Base-by-base conservation (phyloP, 2,797 vertebrate genomes). In the Iguana delicatissima region DNA sequence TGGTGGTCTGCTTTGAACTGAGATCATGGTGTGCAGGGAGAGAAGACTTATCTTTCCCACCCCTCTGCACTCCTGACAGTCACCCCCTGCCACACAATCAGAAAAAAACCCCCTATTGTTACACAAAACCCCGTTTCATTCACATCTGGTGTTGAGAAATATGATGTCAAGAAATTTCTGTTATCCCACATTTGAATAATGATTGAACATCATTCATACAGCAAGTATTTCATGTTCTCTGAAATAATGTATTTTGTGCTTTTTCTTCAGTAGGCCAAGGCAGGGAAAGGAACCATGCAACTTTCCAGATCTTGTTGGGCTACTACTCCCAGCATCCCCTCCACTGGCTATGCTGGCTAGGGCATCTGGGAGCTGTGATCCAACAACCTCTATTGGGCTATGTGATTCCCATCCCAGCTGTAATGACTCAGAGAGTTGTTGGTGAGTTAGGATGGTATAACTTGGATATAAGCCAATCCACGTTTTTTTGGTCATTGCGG, bases 221-320 rank as follows among this genome's bases (percentile, higher is more conserved):
- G 67, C 26, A 69, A 8, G 72, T 32, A 38, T 76, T 57, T 67
- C 7, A 8, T 89, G 83, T 0, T 3, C 76, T 91, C 87, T 67
- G 88, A 0, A 3, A 32, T 16, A 46, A 4, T 87, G 29, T 46
- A 10, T 0, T 0, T 73, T 18, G 14, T 62, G 24, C 14, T 14
- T 46, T 76, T 72, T 73, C 1, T 72, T 80, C 76, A 80, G 35
- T 57, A 80, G 26, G 2, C 29, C 32, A 69, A 10, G 9, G 67
- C 67, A 69, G 67, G 67, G 67, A 29, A 32, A 8, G 12, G 67
- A 69, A 69, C 32, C 67, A 69, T 69, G 67, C 12, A 12, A 9
- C 26, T 69, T 1, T 69, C 67, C 29, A 10, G 29, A 69, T 69
- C 67, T 29, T 69, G 67, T 69, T 69, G 26, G 29, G 67, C 29